Conservation (phyloP, 2,888 invertebrate species). For the Mesoligia furuncula region DNA sequence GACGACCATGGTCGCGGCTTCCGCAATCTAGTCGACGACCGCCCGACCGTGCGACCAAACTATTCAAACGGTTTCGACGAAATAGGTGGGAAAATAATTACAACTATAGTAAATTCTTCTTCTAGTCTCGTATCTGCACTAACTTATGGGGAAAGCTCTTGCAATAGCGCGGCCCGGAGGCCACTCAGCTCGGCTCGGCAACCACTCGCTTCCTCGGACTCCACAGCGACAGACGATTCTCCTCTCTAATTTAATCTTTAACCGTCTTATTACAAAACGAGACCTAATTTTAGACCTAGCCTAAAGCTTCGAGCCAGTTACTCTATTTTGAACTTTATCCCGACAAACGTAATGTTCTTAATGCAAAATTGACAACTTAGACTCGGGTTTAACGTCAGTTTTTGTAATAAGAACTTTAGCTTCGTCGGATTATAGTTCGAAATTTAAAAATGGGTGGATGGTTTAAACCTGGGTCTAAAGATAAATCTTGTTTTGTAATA, state of each 20-base stretch:
- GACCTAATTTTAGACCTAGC: no score
- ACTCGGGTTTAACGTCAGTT: no score
- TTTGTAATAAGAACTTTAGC: no score
- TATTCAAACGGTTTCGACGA: background rate
- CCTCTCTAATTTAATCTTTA: background rate
- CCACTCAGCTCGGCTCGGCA: background rate
- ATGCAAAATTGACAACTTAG: no score
- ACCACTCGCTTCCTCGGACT: background rate
- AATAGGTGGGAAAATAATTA: background rate
- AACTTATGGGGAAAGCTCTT: background rate
- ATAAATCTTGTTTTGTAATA: no score
- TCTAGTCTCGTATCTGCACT: background rate
- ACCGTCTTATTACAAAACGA: no score
- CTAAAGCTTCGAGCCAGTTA: no score
- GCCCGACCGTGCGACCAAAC: background rate
- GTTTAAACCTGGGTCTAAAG: no score
- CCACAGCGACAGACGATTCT: background rate
- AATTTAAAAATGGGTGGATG: no score
- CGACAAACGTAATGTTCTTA: no score
- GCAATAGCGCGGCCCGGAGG: background rate
- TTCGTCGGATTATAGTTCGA: no score
- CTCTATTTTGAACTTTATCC: no score
- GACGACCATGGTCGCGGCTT: conserved; percentile 18
- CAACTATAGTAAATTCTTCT: background rate
- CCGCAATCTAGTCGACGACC: conserved; percentile 41